These are phyloP conservation scores for Cabera pusaria DNA, from an alignment of 2,888 invertebrate species.

Conservation along the genomic window DNA sequence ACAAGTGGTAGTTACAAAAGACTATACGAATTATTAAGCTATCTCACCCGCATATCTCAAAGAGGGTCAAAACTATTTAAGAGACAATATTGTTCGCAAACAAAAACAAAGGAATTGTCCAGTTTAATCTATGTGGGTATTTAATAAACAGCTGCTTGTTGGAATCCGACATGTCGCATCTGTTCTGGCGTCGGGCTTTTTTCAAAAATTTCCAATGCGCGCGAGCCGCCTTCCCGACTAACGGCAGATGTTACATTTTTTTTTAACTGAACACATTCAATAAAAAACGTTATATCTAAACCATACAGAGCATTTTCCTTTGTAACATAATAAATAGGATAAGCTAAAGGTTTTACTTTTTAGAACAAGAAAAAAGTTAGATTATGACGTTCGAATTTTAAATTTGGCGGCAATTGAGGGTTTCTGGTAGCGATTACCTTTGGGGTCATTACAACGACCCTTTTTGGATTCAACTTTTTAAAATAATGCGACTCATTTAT, in stretches of 20 bases:
- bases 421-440: slow-evolving; percentile 64
- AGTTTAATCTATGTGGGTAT: slow-evolving; percentile 77
- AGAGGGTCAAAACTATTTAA: slow-evolving; percentile 68
- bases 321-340: not conserved
- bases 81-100: slow-evolving; percentile 66
- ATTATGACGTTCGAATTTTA: slow-evolving; percentile 78
- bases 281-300: slow-evolving; percentile 22
- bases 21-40: slow-evolving; percentile 60
- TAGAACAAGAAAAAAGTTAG: slow-evolving; percentile 54
- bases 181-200: slow-evolving; percentile 68
- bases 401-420: slow-evolving; percentile 69
- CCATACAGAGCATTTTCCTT: slow-evolving; percentile 14
- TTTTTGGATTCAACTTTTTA: slow-evolving; percentile 57
- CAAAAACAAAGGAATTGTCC: slow-evolving; percentile 71
- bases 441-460: slow-evolving; percentile 70
- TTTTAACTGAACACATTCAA: slow-evolving; percentile 19
- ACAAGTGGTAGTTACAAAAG: slow-evolving; percentile 49
- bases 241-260: slow-evolving; percentile 70
- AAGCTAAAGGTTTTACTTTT: slow-evolving; percentile 33
- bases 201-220: slow-evolving; percentile 77
- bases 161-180: slow-evolving; percentile 81
- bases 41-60: slow-evolving; percentile 71
- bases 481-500: slow-evolving; percentile 67
- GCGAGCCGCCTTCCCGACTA: slow-evolving; percentile 62
- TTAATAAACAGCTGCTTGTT: slow-evolving; percentile 79